Conservation (phyloP, 2,797 vertebrate genomes). For the Meriones psammophilus region DNA sequence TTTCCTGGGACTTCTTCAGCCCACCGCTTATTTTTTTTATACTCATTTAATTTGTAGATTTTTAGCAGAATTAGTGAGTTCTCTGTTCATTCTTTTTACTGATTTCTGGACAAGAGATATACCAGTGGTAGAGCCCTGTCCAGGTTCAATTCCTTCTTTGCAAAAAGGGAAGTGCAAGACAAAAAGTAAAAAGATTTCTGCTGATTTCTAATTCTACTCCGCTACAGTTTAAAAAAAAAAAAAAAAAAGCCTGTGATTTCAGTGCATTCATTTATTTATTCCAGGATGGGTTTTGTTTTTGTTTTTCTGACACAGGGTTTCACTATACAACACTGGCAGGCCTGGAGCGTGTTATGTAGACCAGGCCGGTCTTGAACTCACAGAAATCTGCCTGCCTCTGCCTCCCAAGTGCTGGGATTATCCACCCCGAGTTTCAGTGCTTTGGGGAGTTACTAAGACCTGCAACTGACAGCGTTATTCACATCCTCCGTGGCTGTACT, state of each 20-base stretch:
- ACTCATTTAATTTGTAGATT: background rate
- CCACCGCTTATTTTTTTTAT: background rate
- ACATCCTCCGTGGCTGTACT: background rate
- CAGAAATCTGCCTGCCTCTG: background rate
- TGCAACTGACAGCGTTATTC: background rate
- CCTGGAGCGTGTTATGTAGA: background rate
- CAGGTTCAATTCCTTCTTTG: background rate
- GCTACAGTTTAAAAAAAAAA: no score
- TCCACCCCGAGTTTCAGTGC: background rate
- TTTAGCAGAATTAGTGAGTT: background rate
- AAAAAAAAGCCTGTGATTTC: background rate
- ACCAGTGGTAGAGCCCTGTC: background rate
- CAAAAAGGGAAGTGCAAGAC: no score
- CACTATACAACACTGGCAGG: background rate
- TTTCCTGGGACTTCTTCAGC: background rate
- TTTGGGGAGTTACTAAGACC: background rate
- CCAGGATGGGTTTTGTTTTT: background rate
- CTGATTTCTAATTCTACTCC: background rate
- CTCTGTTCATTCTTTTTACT: background rate
- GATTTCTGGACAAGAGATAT: background rate
- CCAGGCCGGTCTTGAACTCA: background rate
- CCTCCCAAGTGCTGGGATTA: background rate
- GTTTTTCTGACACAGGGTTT: background rate
- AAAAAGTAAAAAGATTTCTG: background rate
- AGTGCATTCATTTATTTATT: background rate